Evolutionary conservation across 1,140 invertebrate genomes (phyloP), one percentile per base, ranked within the genome.

Genomic region (Atta texana): DNA sequence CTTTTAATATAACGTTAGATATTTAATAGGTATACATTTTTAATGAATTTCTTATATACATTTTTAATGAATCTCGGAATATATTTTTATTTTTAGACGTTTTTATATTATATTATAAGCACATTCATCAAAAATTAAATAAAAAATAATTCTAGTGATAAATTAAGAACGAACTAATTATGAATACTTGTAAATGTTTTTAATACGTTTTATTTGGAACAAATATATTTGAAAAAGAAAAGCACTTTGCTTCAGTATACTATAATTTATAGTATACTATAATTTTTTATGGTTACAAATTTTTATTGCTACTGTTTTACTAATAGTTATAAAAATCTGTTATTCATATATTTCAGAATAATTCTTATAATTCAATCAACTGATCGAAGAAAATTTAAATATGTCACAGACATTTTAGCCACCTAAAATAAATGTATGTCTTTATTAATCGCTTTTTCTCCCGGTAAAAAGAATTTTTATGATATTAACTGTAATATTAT

Each of bases 381-480:
- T 31, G 66, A 71, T 8, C 66, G 78, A 59, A 82, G 64, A 24
- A 82, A 2, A 72, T 59, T 82, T n/a, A 82, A 57, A 71, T 82
- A 82, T n/a, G 78, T 57, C 0, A 57, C 31, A 16, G 78, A 18
- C 51, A 57, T 82, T 5, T 82, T 82, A 28, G 28, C 0, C 6
- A 82, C 18, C 78, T 82, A 49, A 82, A 82, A 82, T 53, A 53
- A 66, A 53, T 55, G 51, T 7, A 5, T 28, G 31, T 24, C n/a
- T 31, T 31, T 59, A 21, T 53, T 44, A 68, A 34, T 39, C 31
- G 6, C 1, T 53, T 2, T 59, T 24, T 6, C 14, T 21, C n/a
- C 0, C 7, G 0, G 12, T 14, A 78, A 8, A 7, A 31, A 49
- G 1, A 44, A 44, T 21, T 68, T 68, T 39, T 7, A n/a, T 8